Evolutionary conservation across 2,888 invertebrate species (phyloP), one percentile per base, ranked within the genome.

Genomic region (Stegana nigrithorax): DNA sequence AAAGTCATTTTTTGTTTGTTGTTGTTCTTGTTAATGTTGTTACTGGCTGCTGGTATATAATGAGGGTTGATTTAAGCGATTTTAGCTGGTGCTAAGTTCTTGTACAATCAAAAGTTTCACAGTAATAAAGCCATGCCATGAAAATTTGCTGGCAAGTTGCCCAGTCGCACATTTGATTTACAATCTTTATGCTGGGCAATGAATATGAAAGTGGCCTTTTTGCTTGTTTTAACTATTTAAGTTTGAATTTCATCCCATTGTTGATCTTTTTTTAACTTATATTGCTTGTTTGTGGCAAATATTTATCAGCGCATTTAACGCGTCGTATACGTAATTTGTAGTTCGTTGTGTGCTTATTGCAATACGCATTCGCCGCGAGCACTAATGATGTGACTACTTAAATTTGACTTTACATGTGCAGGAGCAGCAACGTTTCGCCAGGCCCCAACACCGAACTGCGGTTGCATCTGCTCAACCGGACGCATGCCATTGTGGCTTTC

Each of bases 1-100:
- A 74, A 74, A 71, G 73, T 69, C 74, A 71, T 74, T 74, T 76
- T n/a, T n/a, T n/a, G n/a, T n/a, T n/a, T 64, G 57, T 23, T 65
- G 53, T 59, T 58, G 62, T 25, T 59, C 66, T 39, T 4, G 39
- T 6, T 39, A 14, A 14, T 39, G 17, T 39, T 39, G 39, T 39
- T 39, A 2, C 14, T 14, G 17, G 17, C 39, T 39, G 39, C 17
- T n/a, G 17, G 39, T 17, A n/a, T n/a, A 39, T 39, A 39, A 39
- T 39, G 5, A n/a, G 17, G 5, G 14, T 39, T 39, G 39, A 39
- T 39, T 39, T 39, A 39, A 39, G 17, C 1, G 14, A n/a, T n/a
- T n/a, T n/a, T n/a, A n/a, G n/a, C n/a, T n/a, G n/a, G n/a, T n/a
- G n/a, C n/a, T n/a, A n/a, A n/a, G n/a, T n/a, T n/a, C n/a, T n/a